Evolutionary conservation across 2,797 vertebrate species (phyloP), one percentile per base, ranked within the genome.

Genomic region (Halcyon badia): DNA sequence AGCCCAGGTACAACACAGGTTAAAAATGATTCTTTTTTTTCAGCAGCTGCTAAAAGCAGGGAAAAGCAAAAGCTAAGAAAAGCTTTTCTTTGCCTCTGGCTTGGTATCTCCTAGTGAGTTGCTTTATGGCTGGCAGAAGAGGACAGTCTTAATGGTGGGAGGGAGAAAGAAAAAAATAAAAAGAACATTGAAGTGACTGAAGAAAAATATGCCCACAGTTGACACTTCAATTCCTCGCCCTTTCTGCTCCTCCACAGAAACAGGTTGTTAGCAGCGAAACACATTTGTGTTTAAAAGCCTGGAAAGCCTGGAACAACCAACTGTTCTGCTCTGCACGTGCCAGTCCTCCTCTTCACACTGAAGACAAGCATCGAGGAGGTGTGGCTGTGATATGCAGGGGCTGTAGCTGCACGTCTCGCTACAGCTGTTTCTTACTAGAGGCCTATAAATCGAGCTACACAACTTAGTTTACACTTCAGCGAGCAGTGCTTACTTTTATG

Each of bases 181-280:
- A 48, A 54, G 3, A 79, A 58, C 39, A 20, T 75, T 75, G 64
- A 39, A 83, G 52, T 9, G 31, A 60, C 46, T 64, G 35, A 87
- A 84, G 37, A 90, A 95, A 94, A 94, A 92, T 19, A 80, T 51
- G 39, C 28, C n/a, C 56, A 52, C 10, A 33, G 48, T 2, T 94
- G 92, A 96, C 87, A 80, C 78, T 93, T 80, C 92, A 73, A 85
- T 97, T 92, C 82, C 89, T 92, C 65, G 58, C 56, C 66, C 84
- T 89, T 91, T 92, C 70, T 0, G 3, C 87, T 95, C 80, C 87
- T 69, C 42, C 68, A 85, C 56, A 39, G 84, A 73, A 95, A 66
- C 48, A 77, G 68, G 78, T 46, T 96, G 94, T 89, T 83, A 94
- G 78, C 68, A 73, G 72, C 70, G 72, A 92, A 95, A 94, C 61